Percentiles rank a stretch among this genome's conserved stretches.
Evolutionary conservation across 1,140 invertebrate species (phyloP).

Genomic region (Lutraria rhynchaena): DNA sequence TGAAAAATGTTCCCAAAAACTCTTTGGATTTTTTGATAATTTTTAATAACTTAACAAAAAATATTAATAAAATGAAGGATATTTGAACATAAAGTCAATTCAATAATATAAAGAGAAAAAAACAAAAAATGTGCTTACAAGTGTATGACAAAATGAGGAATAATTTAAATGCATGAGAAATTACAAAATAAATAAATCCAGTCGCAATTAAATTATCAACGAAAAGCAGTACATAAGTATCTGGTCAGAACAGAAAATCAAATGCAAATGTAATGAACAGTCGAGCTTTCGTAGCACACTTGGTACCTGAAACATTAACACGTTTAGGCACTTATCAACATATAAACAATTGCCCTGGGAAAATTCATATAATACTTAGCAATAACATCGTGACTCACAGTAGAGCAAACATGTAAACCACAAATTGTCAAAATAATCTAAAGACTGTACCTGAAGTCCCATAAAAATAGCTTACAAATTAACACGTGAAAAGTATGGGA

Average conservation of each 20-base stretch:
- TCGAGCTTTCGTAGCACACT: slow-evolving; percentile 29
- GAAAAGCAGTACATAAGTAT: slow-evolving; percentile 33
- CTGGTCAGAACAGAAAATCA: slow-evolving; percentile 25
- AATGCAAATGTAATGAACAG: slow-evolving; percentile 46
- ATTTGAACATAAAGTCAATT: slow-evolving; percentile 43
- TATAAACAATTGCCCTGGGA: slow-evolving; percentile 53
- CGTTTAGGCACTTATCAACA: slow-evolving; percentile 48
- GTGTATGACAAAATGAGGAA: slow-evolving; percentile 37
- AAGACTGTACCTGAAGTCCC: slow-evolving; percentile 8
- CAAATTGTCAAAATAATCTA: slow-evolving; percentile 22
- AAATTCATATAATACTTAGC: slow-evolving; percentile 19
- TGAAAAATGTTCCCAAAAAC: slow-evolving; percentile 52
- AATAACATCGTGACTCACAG: background rate
- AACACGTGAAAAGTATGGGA: background rate
- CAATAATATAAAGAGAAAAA: slow-evolving; percentile 3
- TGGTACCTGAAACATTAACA: slow-evolving; percentile 37
- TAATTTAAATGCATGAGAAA: slow-evolving; percentile 53
- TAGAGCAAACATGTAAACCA: background rate
- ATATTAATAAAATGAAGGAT: slow-evolving; percentile 18
- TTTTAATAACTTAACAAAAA: slow-evolving; percentile 53
- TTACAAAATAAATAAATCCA: slow-evolving; percentile 48
- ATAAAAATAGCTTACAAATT: slow-evolving; percentile 19
- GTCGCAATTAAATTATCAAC: slow-evolving; percentile 43
- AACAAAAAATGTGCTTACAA: slow-evolving; percentile 23
- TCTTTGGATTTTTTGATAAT: slow-evolving; percentile 44